Percentiles rank a stretch among this genome's conserved stretches.
Conservation (phyloP, 2,113 vertebrate genomes). For the Ploceus nigricollis region DNA sequence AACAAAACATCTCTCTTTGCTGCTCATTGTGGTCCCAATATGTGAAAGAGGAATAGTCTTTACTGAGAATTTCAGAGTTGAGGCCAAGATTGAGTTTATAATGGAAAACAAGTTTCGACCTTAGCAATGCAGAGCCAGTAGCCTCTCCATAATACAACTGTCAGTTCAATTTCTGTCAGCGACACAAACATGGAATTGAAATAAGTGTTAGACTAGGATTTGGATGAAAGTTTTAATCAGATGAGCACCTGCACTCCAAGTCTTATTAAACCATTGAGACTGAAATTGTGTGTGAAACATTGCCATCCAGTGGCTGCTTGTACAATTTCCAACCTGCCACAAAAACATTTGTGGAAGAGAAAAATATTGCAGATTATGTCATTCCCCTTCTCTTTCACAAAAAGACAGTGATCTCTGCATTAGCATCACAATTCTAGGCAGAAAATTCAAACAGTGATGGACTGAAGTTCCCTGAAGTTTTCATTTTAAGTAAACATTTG, state of each 20-base stretch:
- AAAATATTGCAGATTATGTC: neutral
- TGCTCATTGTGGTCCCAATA: neutral
- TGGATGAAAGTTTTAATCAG: constrained; percentile 61
- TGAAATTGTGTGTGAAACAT: constrained; percentile 52
- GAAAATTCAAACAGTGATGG: neutral
- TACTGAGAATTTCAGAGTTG: constrained; percentile 23
- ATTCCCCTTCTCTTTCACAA: neutral
- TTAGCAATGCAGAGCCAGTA: constrained; percentile 52
- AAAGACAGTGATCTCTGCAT: neutral
- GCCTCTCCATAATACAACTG: constrained; percentile 57
- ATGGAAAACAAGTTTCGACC: constrained; percentile 36
- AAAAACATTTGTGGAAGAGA: neutral
- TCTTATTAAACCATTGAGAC: neutral
- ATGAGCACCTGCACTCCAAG: constrained; percentile 42
- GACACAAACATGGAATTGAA: constrained; percentile 57
- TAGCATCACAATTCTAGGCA: neutral
- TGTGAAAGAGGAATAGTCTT: constrained; percentile 16
- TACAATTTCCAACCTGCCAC: neutral
- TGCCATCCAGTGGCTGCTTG: constrained; percentile 61
- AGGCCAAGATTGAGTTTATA: constrained; percentile 47
- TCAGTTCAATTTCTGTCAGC: constrained; percentile 60
- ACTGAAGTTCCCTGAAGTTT: neutral
- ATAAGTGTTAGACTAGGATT: constrained; percentile 51
- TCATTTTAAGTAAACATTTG: neutral
- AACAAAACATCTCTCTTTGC: neutral